phyloP scores from a whole-genome alignment of 2,797 vertebrate genomes.

The Microctenopoma steveboyesi region DNA sequence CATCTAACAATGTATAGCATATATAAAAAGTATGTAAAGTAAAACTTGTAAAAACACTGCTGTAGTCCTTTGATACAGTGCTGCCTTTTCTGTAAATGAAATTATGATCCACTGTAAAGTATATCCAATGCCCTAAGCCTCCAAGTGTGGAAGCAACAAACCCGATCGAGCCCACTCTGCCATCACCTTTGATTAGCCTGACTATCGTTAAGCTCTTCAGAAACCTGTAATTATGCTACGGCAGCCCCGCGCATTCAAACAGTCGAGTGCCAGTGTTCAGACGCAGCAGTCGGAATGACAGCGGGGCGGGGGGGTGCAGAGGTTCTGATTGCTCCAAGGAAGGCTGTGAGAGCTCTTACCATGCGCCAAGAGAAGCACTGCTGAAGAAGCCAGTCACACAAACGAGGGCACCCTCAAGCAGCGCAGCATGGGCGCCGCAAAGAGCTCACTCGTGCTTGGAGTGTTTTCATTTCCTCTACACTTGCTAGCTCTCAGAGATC shows the following conservation, averaged over 20 bases:
- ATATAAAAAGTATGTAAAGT: background rate
- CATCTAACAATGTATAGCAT: background rate
- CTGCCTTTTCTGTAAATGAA: constrained; percentile 4
- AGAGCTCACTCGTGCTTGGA: constrained; percentile 39
- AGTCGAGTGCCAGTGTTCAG: constrained; percentile 23
- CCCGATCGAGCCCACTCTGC: constrained; percentile 26
- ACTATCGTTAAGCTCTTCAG: constrained; percentile 52
- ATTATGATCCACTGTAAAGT: background rate
- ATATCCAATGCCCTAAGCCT: constrained; percentile 2
- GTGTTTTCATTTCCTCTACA: constrained; percentile 62
- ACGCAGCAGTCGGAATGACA: constrained; percentile 48
- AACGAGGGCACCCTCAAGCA: constrained; percentile 70
- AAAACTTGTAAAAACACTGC: constrained; percentile 10
- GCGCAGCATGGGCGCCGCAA: constrained; percentile 49
- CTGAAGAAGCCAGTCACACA: constrained; percentile 55
- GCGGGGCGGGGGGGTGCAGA: constrained; percentile 28
- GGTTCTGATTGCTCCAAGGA: constrained; percentile 62
- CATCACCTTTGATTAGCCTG: constrained; percentile 53
- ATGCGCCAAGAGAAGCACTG: constrained; percentile 34
- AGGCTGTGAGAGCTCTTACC: constrained; percentile 54
- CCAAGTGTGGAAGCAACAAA: constrained; percentile 42
- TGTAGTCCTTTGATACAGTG: constrained; percentile 1
- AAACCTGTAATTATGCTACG: constrained; percentile 48
- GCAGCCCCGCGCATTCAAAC: constrained; percentile 39
- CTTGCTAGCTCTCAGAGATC: constrained; percentile 65